Evolutionary conservation across 64 coral and sea anemone genomes (phyloP).

Genomic region (Montipora capricornis): DNA sequence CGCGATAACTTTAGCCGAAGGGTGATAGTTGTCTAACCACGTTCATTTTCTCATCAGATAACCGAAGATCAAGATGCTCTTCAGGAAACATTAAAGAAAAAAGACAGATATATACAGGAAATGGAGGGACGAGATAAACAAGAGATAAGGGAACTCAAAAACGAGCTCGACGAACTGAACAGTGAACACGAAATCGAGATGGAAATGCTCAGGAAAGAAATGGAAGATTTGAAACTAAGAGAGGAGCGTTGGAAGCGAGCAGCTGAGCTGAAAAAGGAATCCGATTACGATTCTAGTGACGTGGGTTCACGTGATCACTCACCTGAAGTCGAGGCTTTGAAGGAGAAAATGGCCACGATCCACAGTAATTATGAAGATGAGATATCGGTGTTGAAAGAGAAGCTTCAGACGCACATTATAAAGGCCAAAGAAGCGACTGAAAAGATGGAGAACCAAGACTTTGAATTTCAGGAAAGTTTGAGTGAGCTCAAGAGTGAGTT

Average conservation of each 20-base stretch:
- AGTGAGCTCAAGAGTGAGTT: conserved; percentile 65
- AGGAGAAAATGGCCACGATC: conserved; percentile 32
- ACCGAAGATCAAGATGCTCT: conserved; percentile 74
- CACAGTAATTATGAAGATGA: conserved; percentile 75
- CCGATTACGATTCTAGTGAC: conserved; percentile 18
- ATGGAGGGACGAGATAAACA: conserved; percentile 69
- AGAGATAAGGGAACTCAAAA: conserved; percentile 66
- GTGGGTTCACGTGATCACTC: conserved; percentile 35
- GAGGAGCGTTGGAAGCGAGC: conserved; percentile 53
- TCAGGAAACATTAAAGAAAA: conserved; percentile 73
- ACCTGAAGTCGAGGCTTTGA: conserved; percentile 42
- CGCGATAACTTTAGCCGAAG: no score
- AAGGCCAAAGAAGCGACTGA: conserved; percentile 60
- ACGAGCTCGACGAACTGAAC: conserved; percentile 81
- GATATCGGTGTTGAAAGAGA: conserved; percentile 61
- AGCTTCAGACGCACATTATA: conserved; percentile 67
- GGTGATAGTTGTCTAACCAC: not conserved
- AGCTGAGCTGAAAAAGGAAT: conserved; percentile 24
- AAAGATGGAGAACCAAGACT: conserved; percentile 91
- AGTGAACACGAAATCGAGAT: conserved; percentile 83
- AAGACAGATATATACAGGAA: conserved; percentile 76
- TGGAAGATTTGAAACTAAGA: conserved; percentile 60
- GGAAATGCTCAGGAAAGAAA: conserved; percentile 76
- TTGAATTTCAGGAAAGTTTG: conserved; percentile 78
- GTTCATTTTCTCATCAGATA: conserved; percentile 40